phyloP scores from a whole-genome alignment of 2,888 invertebrate genomes.

The Cetonia aurata region DNA sequence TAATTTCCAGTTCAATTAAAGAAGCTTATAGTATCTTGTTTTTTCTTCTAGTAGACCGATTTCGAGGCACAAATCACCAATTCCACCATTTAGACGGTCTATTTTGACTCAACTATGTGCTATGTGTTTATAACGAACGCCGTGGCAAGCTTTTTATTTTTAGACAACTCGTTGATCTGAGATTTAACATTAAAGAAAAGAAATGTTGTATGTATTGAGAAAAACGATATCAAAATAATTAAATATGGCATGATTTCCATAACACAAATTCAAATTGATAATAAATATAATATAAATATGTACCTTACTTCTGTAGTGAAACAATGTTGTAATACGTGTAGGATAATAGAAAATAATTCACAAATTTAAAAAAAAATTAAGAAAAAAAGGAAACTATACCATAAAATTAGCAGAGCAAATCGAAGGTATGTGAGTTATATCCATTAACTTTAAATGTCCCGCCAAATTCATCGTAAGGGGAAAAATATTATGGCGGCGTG shows the following conservation, averaged over 20 bases:
- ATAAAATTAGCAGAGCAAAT: constrained; percentile 15
- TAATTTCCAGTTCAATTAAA: too few relatives aligned
- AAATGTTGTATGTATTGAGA: constrained; percentile 11
- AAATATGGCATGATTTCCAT: not conserved
- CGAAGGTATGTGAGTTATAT: not conserved
- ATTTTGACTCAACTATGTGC: constrained; percentile 62
- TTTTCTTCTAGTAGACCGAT: constrained; percentile 12
- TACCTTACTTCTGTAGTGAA: too few relatives aligned
- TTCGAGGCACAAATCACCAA: constrained; percentile 48
- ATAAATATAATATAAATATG: too few relatives aligned
- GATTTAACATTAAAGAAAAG: constrained; percentile 32
- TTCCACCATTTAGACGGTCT: constrained; percentile 58
- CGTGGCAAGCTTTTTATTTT: constrained; percentile 63
- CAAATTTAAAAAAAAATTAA: too few relatives aligned
- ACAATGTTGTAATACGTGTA: too few relatives aligned
- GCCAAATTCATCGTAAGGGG: not conserved
- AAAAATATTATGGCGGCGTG: constrained; percentile 5
- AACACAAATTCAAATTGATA: too few relatives aligned
- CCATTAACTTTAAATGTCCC: constrained; percentile 6
- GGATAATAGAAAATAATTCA: too few relatives aligned
- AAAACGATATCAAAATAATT: constrained; percentile 16
- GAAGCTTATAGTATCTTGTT: constrained; percentile 7
- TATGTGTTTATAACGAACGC: constrained; percentile 62
- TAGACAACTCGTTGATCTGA: constrained; percentile 60
- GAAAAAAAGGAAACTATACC: too few relatives aligned